Conservation (phyloP, 1,140 invertebrate genomes). For the Hylaeus anthracinus region DNA sequence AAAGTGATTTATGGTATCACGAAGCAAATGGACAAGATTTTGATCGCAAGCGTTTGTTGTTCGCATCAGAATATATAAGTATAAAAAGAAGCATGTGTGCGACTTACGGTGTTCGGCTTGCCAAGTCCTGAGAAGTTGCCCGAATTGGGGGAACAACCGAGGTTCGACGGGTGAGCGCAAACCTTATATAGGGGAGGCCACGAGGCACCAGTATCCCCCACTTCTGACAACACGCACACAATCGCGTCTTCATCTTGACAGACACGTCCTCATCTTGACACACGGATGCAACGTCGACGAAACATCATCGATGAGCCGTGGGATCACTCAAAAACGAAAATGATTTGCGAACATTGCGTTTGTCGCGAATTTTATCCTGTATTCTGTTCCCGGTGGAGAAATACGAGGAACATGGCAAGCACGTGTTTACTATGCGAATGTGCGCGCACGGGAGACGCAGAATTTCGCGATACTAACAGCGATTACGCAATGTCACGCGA, state of each 20-base stretch:
- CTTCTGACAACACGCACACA: constrained; percentile 41
- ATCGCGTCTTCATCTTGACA: too few relatives aligned
- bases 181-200: constrained; percentile 76
- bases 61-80: not conserved
- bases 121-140: constrained; percentile 77
- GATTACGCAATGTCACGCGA: not conserved
- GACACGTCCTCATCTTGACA: too few relatives aligned
- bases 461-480: not conserved
- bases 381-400: not conserved
- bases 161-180: constrained; percentile 65
- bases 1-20: too few relatives aligned
- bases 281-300: not conserved
- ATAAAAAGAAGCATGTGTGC: not conserved
- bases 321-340: too few relatives aligned
- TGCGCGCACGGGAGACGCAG: not conserved
- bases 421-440: not conserved
- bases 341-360: too few relatives aligned
- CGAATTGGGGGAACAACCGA: constrained; percentile 76
- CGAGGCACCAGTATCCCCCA: constrained; percentile 58
- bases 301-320: not conserved
- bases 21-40: too few relatives aligned
- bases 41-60: too few relatives aligned
- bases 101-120: constrained; percentile 72
- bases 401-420: not conserved
- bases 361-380: not conserved